Conservation (phyloP, 2,888 invertebrate genomes). For the Tetropium fuscum region DNA sequence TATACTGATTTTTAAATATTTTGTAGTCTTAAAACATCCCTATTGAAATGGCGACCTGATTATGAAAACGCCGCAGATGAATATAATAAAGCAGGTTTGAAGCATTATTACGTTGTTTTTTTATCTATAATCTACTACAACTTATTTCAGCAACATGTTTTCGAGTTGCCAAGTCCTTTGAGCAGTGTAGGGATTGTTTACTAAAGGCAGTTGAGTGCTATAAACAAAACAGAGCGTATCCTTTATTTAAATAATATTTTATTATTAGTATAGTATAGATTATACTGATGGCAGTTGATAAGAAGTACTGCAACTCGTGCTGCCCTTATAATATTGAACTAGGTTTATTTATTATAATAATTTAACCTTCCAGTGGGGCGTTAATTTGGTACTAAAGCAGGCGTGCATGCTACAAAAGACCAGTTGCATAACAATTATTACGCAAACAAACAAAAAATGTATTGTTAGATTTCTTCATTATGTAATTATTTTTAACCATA, state of each 20-base stretch:
- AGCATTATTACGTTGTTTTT: neutral
- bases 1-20: slow-evolving; percentile 5
- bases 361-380: no score
- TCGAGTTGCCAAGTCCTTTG: slow-evolving; percentile 84
- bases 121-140: neutral
- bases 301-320: no score
- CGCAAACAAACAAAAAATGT: no score
- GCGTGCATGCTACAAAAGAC: no score
- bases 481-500: no score
- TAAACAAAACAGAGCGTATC: slow-evolving; percentile 85
- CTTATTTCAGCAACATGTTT: slow-evolving; percentile 87
- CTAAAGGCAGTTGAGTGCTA: slow-evolving; percentile 90
- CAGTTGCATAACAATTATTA: no score
- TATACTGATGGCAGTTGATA: no score
- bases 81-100: slow-evolving; percentile 89
- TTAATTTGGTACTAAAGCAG: no score
- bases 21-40: slow-evolving; percentile 86
- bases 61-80: slow-evolving; percentile 94
- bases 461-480: no score
- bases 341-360: no score
- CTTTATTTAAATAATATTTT: slow-evolving; percentile 59
- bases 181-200: slow-evolving; percentile 85
- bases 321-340: no score
- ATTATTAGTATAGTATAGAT: no score
- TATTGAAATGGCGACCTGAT: slow-evolving; percentile 98